Evolutionary conservation across 2,797 vertebrate genomes (phyloP), one percentile per base, ranked within the genome.

Genomic region (Coluber constrictor): DNA sequence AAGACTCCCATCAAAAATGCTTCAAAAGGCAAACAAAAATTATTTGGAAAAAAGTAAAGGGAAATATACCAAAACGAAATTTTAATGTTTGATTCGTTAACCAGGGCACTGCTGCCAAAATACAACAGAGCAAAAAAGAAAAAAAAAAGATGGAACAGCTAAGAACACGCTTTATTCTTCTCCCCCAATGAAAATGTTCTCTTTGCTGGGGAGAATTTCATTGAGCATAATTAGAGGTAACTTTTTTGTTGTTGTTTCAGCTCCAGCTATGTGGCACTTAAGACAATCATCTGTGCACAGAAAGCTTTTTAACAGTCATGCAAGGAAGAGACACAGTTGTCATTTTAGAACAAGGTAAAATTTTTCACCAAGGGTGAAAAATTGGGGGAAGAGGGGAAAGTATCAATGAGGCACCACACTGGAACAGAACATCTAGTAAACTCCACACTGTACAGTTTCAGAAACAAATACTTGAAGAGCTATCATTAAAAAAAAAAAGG

Each of bases 271-370:
- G 98, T 98, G 99, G 99, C 98, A 99, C 98, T 98, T 98, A 98
- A 88, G 98, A 98, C 98, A 97, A 97, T 99, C 97, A 97, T 98
- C 98, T 99, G 99, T 98, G 98, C 99, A 99, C 99, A 99, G 98
- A 98, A 98, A 99, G 99, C 98, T 98, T 91, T 91, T 98, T 99
- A 99, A 99, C 99, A 99, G 99, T 99, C 99, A 99, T 99, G 99
- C 99, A 98, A 99, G 98, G 27, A 63, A 11, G 12, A 61, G 98
- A 98, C 98, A 99, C 98, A 98, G 98, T 98, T 96, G 97, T 98
- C 97, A 98, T 98, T 97, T 98, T 96, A 97, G 23, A 98, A 98
- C 98, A 98, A 98, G 99, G 99, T 98, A 98, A 97, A 97, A 96
- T 96, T 97, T 97, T 97, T 98, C 98, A 97, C 97, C 97, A 97